These are phyloP conservation scores for Anguilla pacifica DNA, from an alignment of 2,797 vertebrate species.

Conservation along the genomic window DNA sequence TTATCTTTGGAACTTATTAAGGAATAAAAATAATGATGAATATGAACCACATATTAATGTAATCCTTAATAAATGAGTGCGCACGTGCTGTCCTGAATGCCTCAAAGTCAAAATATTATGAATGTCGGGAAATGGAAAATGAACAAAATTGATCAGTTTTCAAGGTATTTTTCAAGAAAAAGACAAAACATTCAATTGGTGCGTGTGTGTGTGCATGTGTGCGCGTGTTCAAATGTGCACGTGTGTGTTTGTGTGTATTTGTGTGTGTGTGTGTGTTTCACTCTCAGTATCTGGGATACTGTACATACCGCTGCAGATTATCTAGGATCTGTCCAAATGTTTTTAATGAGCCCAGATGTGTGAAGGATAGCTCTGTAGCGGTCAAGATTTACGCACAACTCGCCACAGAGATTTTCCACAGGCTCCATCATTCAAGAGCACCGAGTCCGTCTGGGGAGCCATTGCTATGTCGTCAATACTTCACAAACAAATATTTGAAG, in stretches of 20 bases:
- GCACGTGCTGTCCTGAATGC: not conserved
- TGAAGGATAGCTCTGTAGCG: not conserved
- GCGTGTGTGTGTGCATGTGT: not conserved
- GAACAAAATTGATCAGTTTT: too few relatives aligned
- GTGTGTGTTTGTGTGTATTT: not conserved
- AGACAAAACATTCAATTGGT: not conserved
- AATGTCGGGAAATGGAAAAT: too few relatives aligned
- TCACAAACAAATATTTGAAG: conserved; percentile 68
- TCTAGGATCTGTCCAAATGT: not conserved
- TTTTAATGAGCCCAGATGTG: not conserved
- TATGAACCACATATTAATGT: not conserved
- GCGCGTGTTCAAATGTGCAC: not conserved
- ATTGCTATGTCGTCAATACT: not conserved
- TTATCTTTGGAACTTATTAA: not conserved
- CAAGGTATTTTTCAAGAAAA: too few relatives aligned
- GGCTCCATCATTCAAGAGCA: conserved; percentile 57
- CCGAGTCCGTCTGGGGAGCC: conserved; percentile 53
- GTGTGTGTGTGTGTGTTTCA: not conserved
- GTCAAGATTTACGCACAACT: not conserved
- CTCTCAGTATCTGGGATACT: not conserved
- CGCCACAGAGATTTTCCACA: not conserved
- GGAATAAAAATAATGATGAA: not conserved
- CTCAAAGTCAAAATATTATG: too few relatives aligned
- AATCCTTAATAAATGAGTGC: not conserved
- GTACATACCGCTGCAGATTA: not conserved